Base-by-base conservation (phyloP, 2,888 invertebrate species). In the Linyphia triangularis region DNA sequence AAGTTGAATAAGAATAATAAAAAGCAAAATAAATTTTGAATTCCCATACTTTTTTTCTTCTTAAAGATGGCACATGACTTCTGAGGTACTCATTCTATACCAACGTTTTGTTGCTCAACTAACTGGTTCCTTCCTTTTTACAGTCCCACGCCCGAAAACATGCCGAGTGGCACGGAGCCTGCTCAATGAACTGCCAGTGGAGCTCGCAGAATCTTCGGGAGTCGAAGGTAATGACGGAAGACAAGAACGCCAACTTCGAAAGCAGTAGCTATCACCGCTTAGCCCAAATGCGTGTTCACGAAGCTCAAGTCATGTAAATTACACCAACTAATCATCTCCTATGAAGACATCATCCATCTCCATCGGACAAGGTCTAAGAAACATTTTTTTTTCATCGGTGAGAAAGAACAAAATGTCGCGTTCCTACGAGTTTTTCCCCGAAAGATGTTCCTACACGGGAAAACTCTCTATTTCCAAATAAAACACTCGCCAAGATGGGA, bases 121-220 rank as follows among this genome's bases (percentile, higher is more conserved):
- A n/a, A n/a, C n/a, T n/a, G n/a, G n/a, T n/a, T n/a, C n/a, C n/a
- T n/a, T n/a, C n/a, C n/a, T 9, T 72, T 59, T 78, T 89, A 24
- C 93, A 96, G 95, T 95, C 95, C 69, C 96, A 96, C 92, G 94
- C 95, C 79, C 94, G 94, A 91, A 94, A 95, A 90, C 95, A 95
- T 92, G 96, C 96, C 89, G 94, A 95, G 91, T 96, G 96, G 96
- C 93, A 94, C 91, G 96, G 96, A 69, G 94, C 95, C 90, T 96
- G 96, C 72, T 84, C 83, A 37, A 65, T 89, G 69, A 82, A 72
- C 75, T 83, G 37, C 75, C 81, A 88, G 24, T 77, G 75, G 75
- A 57, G 57, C 16, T 84, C 84, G 1, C 40, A 40, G 61, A 70
- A 63, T 33, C 59, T 85, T 22, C 5, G 59, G 16, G 70, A 61